Evolutionary conservation across 2,888 invertebrate genomes (phyloP), one percentile per base, ranked within the genome.

Genomic region (Leptinotarsa rubiginosa): DNA sequence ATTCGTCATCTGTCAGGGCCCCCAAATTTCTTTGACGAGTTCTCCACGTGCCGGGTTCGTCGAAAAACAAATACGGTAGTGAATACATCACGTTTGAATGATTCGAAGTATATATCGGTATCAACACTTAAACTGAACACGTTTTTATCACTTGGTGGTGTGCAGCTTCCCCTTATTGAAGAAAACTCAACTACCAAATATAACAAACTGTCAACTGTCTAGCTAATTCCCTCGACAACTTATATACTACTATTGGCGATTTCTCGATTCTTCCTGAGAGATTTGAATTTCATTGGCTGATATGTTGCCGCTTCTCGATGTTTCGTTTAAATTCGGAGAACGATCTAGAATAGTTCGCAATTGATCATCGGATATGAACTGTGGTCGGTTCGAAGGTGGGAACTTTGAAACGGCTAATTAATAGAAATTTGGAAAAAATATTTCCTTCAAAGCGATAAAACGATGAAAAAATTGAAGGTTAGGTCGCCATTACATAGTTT

Each of bases 31-130:
- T 68, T n/a, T 31, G 59, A 10, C 62, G 16, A 15, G 41, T 31
- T 18, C 54, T 69, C 73, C 68, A 68, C 62, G 47, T 56, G 64
- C 49, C 67, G 25, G 69, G 47, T 47, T 73, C 73, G 50, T 73
- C 76, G 47, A 75, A 66, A 16, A 75, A 15, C 12, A 75, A n/a
- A 49, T 66, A 66, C 22, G 75, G 75, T 12, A 75, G n/a, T 59
- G 69, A 31, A 31, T 69, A 71, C 75, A 75, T 75, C 65, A n/a
- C 62, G 62, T 25, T 5, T 56, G 22, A n/a, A 70, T 47, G 31
- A 12, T 31, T 16, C 64, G 18, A 22, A 12, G 22, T 22, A 64
- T 22, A 7, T 16, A 64, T 22, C n/a, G 3, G 12, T 31, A 31
- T 18, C 16, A 16, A 64, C 7, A 31, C 20, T 31, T 31, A 1